Evolutionary conservation across 2,113 vertebrate species (phyloP).

Genomic region (Chaenocephalus aceratus): DNA sequence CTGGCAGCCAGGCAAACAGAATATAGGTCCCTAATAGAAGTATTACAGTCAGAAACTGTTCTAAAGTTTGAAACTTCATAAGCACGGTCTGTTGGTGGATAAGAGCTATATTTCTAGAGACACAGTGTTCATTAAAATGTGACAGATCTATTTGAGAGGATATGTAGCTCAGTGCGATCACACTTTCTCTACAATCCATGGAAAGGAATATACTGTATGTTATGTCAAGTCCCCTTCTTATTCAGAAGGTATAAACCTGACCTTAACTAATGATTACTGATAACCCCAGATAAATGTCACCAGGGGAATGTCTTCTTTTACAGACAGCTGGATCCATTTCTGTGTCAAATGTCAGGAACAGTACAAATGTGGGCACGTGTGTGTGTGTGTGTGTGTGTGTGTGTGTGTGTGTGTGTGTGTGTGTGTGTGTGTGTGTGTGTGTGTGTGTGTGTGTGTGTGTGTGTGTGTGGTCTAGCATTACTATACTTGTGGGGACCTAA

Average conservation of each 20-base stretch:
- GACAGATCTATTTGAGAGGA: constrained; percentile 33
- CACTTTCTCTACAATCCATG: constrained; percentile 1
- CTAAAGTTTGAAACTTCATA: constrained; percentile 26
- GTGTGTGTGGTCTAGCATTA: no score
- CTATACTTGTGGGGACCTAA: no score
- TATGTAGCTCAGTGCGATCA: constrained; percentile 19
- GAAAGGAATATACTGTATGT: constrained; percentile 17
- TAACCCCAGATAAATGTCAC: constrained; percentile 73
- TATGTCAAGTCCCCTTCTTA: constrained; percentile 29
- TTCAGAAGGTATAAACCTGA: constrained; percentile 60
- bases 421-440: constrained; percentile 11
- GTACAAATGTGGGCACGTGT: constrained; percentile 22
- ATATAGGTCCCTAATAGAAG: constrained; percentile 26
- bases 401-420: not conserved
- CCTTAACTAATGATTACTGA: constrained; percentile 66
- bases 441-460: constrained; percentile 36
- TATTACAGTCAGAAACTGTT: constrained; percentile 27
- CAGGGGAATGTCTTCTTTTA: constrained; percentile 52
- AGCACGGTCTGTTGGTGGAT: constrained; percentile 23
- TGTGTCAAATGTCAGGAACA: constrained; percentile 70
- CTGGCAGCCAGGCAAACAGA: constrained; percentile 35
- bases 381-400: not conserved
- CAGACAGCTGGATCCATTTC: constrained; percentile 63
- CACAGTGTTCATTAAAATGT: constrained; percentile 30
- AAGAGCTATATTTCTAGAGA: constrained; percentile 17